These are phyloP conservation scores for Rhopilema esculentum DNA, from an alignment of 30 jellyfish, hydroid and myxozoan genomes.

Conservation along the genomic window DNA sequence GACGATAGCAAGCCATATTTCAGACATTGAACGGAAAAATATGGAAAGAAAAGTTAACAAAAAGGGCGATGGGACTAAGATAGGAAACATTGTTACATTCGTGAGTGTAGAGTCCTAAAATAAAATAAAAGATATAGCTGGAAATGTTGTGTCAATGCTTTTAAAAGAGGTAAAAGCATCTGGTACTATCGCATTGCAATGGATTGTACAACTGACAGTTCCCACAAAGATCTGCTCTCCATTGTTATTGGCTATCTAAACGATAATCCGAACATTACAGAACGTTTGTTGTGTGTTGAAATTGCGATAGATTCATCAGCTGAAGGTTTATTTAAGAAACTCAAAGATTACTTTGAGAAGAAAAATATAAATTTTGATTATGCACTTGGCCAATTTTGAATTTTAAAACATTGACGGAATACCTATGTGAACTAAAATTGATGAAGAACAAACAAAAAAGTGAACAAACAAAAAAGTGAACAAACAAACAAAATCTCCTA, in stretches of 20 bases:
- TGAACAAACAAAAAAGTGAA: too few relatives aligned
- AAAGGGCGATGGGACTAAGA: background rate
- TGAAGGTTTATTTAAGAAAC: constrained; percentile 16
- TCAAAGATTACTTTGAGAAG: constrained; percentile 39
- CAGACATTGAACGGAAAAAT: background rate
- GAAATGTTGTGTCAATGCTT: constrained; percentile 7
- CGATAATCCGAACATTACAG: constrained; percentile 26
- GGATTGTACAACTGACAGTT: constrained; percentile 42
- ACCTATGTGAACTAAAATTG: too few relatives aligned
- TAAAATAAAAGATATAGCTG: constrained; percentile 23
- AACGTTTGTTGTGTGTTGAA: constrained; percentile 42
- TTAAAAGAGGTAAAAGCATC: constrained; percentile 16
- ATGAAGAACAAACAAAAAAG: too few relatives aligned
- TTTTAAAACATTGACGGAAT: too few relatives aligned
- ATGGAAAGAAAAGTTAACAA: background rate
- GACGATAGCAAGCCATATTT: constrained; percentile 8
- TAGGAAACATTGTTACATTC: constrained; percentile 25
- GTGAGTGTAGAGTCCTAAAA: constrained; percentile 43
- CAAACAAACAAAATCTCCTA: too few relatives aligned
- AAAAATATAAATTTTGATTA: constrained; percentile 17
- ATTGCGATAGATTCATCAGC: constrained; percentile 22
- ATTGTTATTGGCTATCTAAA: constrained; percentile 26
- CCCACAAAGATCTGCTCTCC: constrained; percentile 37
- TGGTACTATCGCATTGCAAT: constrained; percentile 38
- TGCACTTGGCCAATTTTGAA: constrained; percentile 30